Conservation (phyloP, 2,113 vertebrate genomes). For the Mungos mungo region DNA sequence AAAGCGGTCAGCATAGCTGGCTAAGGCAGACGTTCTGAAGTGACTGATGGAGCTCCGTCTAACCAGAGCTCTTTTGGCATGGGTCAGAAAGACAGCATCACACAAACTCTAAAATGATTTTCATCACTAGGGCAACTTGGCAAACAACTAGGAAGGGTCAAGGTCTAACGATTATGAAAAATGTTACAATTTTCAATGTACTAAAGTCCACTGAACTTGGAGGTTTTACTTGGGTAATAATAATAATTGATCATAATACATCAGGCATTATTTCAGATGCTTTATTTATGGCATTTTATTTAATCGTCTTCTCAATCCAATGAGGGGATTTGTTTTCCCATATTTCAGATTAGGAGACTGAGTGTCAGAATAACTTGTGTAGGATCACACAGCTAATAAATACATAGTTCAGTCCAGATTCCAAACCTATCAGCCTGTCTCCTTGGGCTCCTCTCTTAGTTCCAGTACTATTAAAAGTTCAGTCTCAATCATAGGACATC, state of each 20-base stretch:
- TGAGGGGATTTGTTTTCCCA: background rate
- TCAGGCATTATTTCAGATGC: background rate
- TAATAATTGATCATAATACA: background rate
- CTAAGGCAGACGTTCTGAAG: slow-evolving; percentile 53
- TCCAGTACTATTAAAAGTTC: background rate
- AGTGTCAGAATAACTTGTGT: background rate
- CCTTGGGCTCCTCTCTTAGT: background rate
- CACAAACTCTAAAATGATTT: background rate
- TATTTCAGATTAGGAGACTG: slow-evolving; percentile 47
- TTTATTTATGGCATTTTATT: background rate
- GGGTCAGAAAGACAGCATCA: background rate
- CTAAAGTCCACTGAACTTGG: background rate
- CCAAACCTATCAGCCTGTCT: background rate
- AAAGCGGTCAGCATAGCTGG: slow-evolving; percentile 72
- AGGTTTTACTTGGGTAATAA: slow-evolving; percentile 1
- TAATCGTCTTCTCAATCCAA: background rate
- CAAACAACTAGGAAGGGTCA: background rate
- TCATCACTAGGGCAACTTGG: background rate
- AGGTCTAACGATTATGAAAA: background rate
- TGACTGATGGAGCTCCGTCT: slow-evolving; percentile 47
- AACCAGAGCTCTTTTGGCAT: background rate
- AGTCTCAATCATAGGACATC: background rate
- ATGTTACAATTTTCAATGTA: background rate
- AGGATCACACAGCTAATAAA: background rate
- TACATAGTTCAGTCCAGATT: background rate